A percentile compares a stretch with the other conserved stretches of the same genome.
Conservation (phyloP, 2,113 vertebrate genomes). For the Prionailurus viverrinus region DNA sequence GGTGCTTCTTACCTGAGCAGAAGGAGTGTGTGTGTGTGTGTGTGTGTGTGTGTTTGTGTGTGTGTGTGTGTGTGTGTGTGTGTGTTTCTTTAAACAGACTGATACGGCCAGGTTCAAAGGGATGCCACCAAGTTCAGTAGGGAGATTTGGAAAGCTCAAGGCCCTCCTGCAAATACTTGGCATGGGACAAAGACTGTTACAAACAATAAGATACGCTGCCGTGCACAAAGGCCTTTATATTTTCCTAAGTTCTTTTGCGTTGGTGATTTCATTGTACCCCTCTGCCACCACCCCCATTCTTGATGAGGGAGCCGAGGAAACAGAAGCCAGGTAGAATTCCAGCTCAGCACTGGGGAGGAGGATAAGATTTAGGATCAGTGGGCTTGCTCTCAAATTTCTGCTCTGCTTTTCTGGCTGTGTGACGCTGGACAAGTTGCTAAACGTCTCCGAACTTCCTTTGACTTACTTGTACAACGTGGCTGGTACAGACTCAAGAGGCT, state of each 20-base stretch:
- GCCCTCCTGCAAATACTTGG: neutral
- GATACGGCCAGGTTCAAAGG: neutral
- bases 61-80: too few relatives aligned
- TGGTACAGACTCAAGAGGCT: neutral
- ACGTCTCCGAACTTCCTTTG: neutral
- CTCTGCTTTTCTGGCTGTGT: neutral
- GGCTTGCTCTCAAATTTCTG: neutral
- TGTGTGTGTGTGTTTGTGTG: too few relatives aligned
- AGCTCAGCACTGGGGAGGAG: neutral
- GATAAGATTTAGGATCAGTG: neutral
- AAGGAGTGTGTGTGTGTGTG: conserved; percentile 49
- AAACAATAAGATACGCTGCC: neutral
- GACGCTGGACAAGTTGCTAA: neutral
- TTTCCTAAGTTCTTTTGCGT: neutral
- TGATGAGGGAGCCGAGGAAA: neutral
- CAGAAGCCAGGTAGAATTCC: neutral
- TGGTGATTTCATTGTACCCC: neutral
- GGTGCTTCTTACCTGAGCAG: conserved; percentile 72
- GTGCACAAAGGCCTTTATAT: neutral
- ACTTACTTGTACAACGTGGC: neutral
- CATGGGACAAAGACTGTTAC: neutral
- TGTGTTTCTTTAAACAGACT: neutral
- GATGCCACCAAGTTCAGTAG: neutral
- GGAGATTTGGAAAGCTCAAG: neutral
- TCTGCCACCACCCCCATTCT: neutral